Evolutionary conservation across 2,888 invertebrate species (phyloP), one percentile per base, ranked within the genome.

Genomic region (Mythimna vitellina): DNA sequence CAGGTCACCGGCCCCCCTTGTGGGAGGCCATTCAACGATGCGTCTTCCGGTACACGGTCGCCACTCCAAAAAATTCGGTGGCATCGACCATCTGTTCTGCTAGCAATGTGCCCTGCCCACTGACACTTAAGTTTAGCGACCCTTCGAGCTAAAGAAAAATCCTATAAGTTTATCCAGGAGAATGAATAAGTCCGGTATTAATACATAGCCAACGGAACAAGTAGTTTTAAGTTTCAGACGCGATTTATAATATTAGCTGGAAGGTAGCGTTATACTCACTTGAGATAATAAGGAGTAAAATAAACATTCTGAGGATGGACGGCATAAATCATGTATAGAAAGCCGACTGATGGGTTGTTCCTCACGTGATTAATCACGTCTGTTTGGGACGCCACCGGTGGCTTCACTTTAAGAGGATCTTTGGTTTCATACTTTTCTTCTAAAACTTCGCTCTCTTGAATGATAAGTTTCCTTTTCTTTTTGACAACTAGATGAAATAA

Each of bases 311-410:
- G 97, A 71, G 97, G 97, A n/a, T 97, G 97, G 1, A 98, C 97
- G 56, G 97, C 97, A 83, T 98, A 98, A 10, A 97, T 96, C 96
- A 99, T 97, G 89, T 99, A 99, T 7, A 98, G 96, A 89, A 98
- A 99, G 10, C 96, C 97, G 68, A 97, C 95, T n/a, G 96, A 95
- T 0, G 96, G 96, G 76, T 97, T 94, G 2, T 90, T 90, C 53
- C 96, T 95, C 79, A 98, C 95, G 73, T 95, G 94, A 12, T 96
- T 88, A 42, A 96, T 95, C 0, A 95, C 94, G 85, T 94, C 95
- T 35, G 91, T 91, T 78, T 96, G 95, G 0, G 95, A 94, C 1
- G 94, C 93, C 9, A 96, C 95, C 25, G 89, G 87, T 4, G 96
- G 96, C 77, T 95, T 95, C 9, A 94, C 84, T 86, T 96, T 96